Evolutionary conservation across 2,113 vertebrate species (phyloP), one percentile per base, ranked within the genome.

Genomic region (Poeciliopsis turrubarensis): DNA sequence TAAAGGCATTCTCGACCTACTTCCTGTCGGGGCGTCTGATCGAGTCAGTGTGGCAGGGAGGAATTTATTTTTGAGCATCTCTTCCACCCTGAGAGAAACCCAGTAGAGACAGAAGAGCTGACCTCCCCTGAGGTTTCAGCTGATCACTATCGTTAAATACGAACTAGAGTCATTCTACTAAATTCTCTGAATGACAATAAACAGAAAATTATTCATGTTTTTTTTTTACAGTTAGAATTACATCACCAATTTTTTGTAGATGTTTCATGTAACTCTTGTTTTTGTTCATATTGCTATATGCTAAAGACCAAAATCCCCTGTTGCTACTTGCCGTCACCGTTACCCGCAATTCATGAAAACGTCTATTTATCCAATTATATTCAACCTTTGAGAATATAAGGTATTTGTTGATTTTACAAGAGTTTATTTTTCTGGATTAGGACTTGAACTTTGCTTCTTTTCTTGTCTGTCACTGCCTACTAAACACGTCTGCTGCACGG

Each of bases 41-140:
- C 47, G 61, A 86, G 54, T 31, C 63, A 51, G 44, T 44, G 61
- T 64, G 68, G 37, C 60, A 66, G 64, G 44, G 51, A 80, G 75
- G 82, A 70, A 54, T 77, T 86, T 86, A 87, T 90, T 88, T 85
- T 81, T 75, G 77, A 84, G 75, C 39, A 37, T 31, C 61, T 69
- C 64, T 85, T 41, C 67, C 31, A 81, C 47, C 30, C 31, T 65
- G 65, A 66, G 27, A 65, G 44, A 47, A 47, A 6, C 44, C 44
- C 17, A 47, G 62, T 57, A 34, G 10, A 51, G 73, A 72, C 62
- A 63, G 84, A 64, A 73, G 82, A 84, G 57, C 27, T 73, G 47
- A 66, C n/a, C 73, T 79, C 70, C 81, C 70, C 8, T 61, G 81
- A 75, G 85, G 77, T 81, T 77, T 71, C 44, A 65, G 44, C 68